Percentiles rank a stretch among this genome's conserved stretches.
These are phyloP conservation scores for Lophura nycthemera DNA, from an alignment of 2,113 vertebrate species.

Conservation along the genomic window DNA sequence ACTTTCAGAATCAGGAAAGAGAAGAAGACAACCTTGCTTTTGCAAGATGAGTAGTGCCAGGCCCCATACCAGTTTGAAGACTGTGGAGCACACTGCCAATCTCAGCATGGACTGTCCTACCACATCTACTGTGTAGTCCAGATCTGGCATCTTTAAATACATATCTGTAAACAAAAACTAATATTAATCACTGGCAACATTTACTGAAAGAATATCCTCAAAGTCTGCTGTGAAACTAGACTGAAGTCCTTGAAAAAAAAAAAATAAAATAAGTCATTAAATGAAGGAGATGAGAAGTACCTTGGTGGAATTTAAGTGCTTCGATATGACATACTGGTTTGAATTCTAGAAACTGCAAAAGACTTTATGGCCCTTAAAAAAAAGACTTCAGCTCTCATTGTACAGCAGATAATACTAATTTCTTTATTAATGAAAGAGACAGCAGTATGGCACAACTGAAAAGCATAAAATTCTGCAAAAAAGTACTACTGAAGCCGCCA, in stretches of 20 bases:
- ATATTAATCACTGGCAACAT: neutral
- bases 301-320: slow-evolving; percentile 6
- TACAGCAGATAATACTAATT: neutral
- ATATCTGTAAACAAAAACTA: neutral
- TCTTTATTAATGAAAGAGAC: slow-evolving; percentile 26
- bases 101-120: too few species aligned
- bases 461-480: slow-evolving; percentile 8
- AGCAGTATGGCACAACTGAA: slow-evolving; percentile 5
- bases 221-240: neutral
- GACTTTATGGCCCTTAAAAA: slow-evolving; percentile 39
- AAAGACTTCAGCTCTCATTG: neutral
- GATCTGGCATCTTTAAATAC: neutral
- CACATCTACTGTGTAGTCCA: too few species aligned
- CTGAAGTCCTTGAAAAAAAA: neutral
- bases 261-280: neutral
- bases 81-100: too few species aligned
- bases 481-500: neutral
- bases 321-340: slow-evolving; percentile 21
- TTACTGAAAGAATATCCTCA: neutral
- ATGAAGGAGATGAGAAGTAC: neutral
- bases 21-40: too few species aligned
- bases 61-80: too few species aligned
- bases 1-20: too few species aligned
- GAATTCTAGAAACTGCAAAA: slow-evolving; percentile 10
- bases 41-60: too few species aligned